A percentile compares a stretch with the other conserved stretches of the same genome.
Evolutionary conservation across 1,140 invertebrate genomes (phyloP).

Genomic region (Grapholita molesta): DNA sequence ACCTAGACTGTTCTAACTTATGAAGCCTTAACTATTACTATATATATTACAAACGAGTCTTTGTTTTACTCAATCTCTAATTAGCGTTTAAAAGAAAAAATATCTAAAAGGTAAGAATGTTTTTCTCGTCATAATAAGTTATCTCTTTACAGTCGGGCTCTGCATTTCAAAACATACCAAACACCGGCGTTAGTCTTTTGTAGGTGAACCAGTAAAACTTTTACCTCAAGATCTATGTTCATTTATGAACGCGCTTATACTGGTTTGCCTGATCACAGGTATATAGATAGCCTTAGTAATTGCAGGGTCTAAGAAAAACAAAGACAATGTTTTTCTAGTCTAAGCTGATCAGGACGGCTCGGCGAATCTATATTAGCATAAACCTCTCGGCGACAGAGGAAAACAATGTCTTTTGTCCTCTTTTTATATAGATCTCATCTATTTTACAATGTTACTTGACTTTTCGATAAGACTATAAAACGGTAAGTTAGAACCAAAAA

Average conservation of each 20-base stretch:
- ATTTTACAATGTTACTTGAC: background rate
- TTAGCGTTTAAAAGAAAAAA: constrained; percentile 4
- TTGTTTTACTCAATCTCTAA: background rate
- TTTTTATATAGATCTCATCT: background rate
- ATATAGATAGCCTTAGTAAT: background rate
- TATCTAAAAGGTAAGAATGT: background rate
- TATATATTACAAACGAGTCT: background rate
- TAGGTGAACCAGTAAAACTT: background rate
- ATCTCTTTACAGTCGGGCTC: background rate
- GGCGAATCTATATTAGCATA: constrained; percentile 9
- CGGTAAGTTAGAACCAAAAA: no score
- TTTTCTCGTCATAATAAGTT: constrained; percentile 3
- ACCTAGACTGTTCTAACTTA: no score
- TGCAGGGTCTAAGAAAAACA: background rate
- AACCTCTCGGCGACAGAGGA: background rate
- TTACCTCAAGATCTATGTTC: background rate
- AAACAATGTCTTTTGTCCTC: background rate
- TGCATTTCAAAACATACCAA: background rate
- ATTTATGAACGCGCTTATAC: no score
- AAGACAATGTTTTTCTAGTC: constrained; percentile 4
- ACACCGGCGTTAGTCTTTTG: background rate
- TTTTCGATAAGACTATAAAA: background rate
- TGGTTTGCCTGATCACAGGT: background rate
- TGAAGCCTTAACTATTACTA: no score
- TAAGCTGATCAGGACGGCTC: background rate